Evolutionary conservation across 2,797 vertebrate genomes (phyloP).

Genomic region (Cuniculus paca): DNA sequence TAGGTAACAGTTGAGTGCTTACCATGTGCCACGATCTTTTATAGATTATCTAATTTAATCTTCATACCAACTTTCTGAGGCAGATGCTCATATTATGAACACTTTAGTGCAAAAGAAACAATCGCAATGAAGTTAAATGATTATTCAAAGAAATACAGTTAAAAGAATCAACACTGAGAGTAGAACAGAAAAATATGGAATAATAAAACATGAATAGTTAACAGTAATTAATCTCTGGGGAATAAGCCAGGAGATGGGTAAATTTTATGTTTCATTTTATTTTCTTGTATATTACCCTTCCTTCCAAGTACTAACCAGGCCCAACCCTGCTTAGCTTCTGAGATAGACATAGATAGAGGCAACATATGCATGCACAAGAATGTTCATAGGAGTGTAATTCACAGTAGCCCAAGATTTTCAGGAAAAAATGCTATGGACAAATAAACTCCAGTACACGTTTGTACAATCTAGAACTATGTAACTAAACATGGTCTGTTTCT

Average conservation of each 20-base stretch:
- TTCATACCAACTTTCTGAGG: background rate
- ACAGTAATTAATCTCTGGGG: background rate
- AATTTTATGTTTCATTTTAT: background rate
- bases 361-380: background rate
- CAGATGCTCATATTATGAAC: background rate
- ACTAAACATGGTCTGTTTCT: slow-evolving; percentile 33
- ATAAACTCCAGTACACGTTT: background rate
- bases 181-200: background rate
- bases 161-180: background rate
- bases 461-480: background rate
- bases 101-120: background rate
- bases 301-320: background rate
- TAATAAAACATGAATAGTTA: background rate
- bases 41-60: slow-evolving; percentile 1
- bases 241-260: background rate
- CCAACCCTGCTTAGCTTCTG: background rate
- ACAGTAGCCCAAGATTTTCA: background rate
- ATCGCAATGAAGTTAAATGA: background rate
- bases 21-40: background rate
- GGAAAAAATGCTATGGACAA: background rate
- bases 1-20: background rate
- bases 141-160: background rate
- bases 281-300: background rate
- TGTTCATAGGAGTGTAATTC: background rate
- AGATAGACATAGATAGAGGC: background rate